Percentiles rank a stretch among this genome's conserved stretches.
phyloP scores from a whole-genome alignment of 2,888 invertebrate genomes.

The Tholera decimalis region DNA sequence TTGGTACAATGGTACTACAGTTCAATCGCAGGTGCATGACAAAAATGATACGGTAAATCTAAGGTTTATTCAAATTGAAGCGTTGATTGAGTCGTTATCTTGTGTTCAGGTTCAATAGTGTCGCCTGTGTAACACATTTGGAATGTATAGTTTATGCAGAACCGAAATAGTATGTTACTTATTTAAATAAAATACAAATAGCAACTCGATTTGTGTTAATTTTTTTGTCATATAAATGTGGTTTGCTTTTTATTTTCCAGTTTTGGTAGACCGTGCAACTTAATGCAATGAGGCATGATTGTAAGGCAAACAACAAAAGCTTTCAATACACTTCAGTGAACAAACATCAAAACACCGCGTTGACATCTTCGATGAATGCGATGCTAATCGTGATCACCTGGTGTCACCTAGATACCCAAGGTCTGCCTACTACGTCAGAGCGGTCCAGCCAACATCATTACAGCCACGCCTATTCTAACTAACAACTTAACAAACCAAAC shows the following conservation, averaged over 20 bases:
- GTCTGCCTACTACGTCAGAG: slow-evolving; percentile 65
- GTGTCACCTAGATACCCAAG: slow-evolving; percentile 82
- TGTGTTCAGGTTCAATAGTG: slow-evolving; percentile 13
- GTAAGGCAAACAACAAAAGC: slow-evolving; percentile 1
- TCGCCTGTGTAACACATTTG: neutral
- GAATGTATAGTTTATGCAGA: neutral
- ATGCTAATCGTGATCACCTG: slow-evolving; percentile 45
- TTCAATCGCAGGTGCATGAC: neutral
- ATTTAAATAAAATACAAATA: slow-evolving; percentile 5
- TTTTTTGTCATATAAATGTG: neutral
- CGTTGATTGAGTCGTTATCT: slow-evolving; percentile 33
- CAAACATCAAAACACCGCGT: slow-evolving; percentile 37
- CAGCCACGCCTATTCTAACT: slow-evolving; percentile 74
- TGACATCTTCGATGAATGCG: slow-evolving; percentile 50
- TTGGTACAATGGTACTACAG: neutral
- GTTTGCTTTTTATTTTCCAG: neutral
- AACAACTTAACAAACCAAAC: slow-evolving; percentile 44
- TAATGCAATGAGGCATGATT: neutral
- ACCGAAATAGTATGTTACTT: neutral
- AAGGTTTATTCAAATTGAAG: slow-evolving; percentile 24
- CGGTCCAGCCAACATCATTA: slow-evolving; percentile 58
- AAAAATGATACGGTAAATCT: slow-evolving; percentile 20
- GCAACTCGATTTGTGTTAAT: neutral
- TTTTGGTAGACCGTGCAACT: neutral
- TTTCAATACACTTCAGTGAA: slow-evolving; percentile 38